Base-by-base conservation (phyloP, 1,140 invertebrate genomes). In the Kradibia gibbosae region DNA sequence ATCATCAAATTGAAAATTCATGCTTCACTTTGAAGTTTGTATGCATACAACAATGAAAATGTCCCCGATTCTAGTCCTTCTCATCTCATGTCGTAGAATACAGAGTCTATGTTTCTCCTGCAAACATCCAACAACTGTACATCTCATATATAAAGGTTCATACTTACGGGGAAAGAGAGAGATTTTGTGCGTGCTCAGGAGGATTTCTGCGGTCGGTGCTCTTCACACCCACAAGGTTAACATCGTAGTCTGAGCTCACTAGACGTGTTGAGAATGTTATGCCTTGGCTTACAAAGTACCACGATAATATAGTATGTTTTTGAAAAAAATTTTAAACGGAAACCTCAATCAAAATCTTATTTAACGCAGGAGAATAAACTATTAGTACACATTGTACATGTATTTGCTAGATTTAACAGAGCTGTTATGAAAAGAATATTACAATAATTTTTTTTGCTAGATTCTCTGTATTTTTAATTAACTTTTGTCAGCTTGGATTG, bases 91-190 rank as follows among this genome's bases (percentile, higher is more conserved):
- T 20, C 7, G 57, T 22, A 31, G 15, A 48, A 62, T 77, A 50
- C 15, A 1, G n/a, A 77, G 13, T 65, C 36, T 48, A 28, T 34
- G 25, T 77, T 77, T 48, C 39, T 31, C 17, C 0, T 65, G 42
- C 7, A 67, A 65, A 77, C 42, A 65, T 34, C 0, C 34, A 5
- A 13, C n/a, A 1, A 34, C n/a, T n/a, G n/a, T 65, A 77, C 34
- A 48, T 65, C 39, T 77, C 39, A 77, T 65, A 77, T 77, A 36
- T 77, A 48, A 65, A 39, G 31, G 57, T 34, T 77, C 65, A 62
- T 57, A 65, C 42, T 77, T 62, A 48, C 20, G 13, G 25, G 31
- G 42, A 34, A 55, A 25, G 34, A 73, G 45, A 53, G 20, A 73
- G 11, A 28, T 53, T 75, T 39, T 36, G 34, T 28, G 20, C 53